phyloP scores from a whole-genome alignment of 1,140 invertebrate species.

The Coenobita brevimanus region DNA sequence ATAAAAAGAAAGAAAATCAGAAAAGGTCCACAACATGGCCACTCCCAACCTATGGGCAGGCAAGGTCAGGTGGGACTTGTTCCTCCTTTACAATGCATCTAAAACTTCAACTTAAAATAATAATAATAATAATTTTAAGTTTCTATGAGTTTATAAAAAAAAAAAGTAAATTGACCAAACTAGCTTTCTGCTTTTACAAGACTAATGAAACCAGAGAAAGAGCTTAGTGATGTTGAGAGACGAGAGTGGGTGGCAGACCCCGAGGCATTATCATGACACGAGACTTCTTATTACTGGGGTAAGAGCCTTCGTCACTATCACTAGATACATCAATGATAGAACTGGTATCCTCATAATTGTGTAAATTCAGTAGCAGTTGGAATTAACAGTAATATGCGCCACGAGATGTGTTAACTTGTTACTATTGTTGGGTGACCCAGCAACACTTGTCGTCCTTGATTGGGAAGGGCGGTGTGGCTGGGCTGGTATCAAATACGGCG shows the following conservation, averaged over 20 bases:
- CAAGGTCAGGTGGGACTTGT: conserved; percentile 22
- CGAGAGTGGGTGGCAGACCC: conserved; percentile 55
- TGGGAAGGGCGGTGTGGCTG: background rate
- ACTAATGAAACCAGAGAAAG: conserved; percentile 49
- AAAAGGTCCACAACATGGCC: conserved; percentile 35
- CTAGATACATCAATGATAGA: background rate
- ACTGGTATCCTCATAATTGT: background rate
- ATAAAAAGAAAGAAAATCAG: conserved; percentile 49
- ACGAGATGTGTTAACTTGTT: background rate
- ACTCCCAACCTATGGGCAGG: conserved; percentile 16
- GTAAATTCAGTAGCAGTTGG: conserved; percentile 26
- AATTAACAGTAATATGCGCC: conserved; percentile 7
- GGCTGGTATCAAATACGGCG: background rate
- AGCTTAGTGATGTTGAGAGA: conserved; percentile 35
- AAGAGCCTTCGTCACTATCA: conserved; percentile 35
- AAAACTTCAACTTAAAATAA: background rate
- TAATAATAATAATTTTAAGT: conserved; percentile 29
- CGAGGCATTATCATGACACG: background rate
- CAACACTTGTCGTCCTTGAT: conserved; percentile 16
- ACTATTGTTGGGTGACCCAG: background rate
- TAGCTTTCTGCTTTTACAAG: conserved; percentile 54
- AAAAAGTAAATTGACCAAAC: conserved; percentile 43
- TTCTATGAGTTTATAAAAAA: background rate
- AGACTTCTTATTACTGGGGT: background rate
- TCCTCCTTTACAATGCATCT: conserved; percentile 39